A percentile compares a stretch with the other conserved stretches of the same genome.
These are phyloP conservation scores for Pachyrhynchus sulphureomaculatus DNA, from an alignment of 1,140 invertebrate genomes.

Conservation along the genomic window DNA sequence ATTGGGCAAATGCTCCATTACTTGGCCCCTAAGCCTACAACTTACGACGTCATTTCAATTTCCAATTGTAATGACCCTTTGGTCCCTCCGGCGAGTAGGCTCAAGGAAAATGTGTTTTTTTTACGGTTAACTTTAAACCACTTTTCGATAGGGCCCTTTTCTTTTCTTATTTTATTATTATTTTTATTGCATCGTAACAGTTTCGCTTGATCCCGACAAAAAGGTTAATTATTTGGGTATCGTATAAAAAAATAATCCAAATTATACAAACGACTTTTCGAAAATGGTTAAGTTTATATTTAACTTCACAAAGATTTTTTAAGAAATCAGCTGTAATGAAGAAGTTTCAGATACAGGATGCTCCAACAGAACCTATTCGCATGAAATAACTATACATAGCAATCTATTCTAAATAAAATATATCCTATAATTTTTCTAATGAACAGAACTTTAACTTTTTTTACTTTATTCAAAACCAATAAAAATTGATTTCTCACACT, in stretches of 20 bases:
- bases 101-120: constrained; percentile 38
- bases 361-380: too few relatives aligned
- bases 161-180: constrained; percentile 39
- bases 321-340: too few relatives aligned
- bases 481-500: too few relatives aligned
- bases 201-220: constrained; percentile 37
- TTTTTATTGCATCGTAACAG: constrained; percentile 36
- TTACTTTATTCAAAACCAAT: too few relatives aligned
- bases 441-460: too few relatives aligned
- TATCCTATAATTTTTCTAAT: too few relatives aligned
- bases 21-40: constrained; percentile 41
- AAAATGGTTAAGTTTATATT: too few relatives aligned
- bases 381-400: too few relatives aligned
- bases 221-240: constrained; percentile 25
- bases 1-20: constrained; percentile 43
- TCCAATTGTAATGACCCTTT: constrained; percentile 46
- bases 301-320: too few relatives aligned
- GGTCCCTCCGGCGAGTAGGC: constrained; percentile 35
- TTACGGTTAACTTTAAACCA: constrained; percentile 42
- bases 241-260: constrained; percentile 23
- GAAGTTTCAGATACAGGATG: too few relatives aligned
- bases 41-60: constrained; percentile 49
- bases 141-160: constrained; percentile 23
- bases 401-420: too few relatives aligned
- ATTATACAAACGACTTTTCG: constrained; percentile 9